Evolutionary conservation across 2,113 vertebrate genomes (phyloP).

Genomic region (Tonatia bakeri): DNA sequence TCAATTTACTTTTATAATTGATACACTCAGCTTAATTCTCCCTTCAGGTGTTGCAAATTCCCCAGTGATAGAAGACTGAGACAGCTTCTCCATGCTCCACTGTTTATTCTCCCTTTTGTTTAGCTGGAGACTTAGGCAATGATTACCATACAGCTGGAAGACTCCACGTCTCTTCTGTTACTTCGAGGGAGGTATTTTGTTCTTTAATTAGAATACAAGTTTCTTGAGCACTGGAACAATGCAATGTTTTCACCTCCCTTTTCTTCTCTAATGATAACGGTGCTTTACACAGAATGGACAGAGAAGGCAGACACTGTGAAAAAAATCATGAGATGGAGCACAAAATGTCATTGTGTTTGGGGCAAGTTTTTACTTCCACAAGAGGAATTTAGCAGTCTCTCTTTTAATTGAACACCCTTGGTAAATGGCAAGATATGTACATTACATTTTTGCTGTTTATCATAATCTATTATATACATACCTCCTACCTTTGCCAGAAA

Average conservation of each 20-base stretch:
- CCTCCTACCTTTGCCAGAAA: not conserved
- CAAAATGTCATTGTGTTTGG: not conserved
- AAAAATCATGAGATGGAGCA: not conserved
- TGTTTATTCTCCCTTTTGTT: not conserved
- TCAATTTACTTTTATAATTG: not conserved
- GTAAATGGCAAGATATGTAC: not conserved
- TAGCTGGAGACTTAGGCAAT: not conserved
- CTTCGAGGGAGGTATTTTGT: constrained; percentile 45
- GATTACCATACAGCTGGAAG: not conserved
- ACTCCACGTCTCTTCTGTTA: not conserved
- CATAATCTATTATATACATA: not conserved
- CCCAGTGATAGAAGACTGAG: not conserved
- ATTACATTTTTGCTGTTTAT: not conserved
- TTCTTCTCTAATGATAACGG: not conserved
- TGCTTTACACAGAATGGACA: not conserved
- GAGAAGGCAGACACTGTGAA: not conserved
- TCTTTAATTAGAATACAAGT: constrained; percentile 60
- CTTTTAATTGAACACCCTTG: not conserved
- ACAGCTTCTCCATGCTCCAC: not conserved
- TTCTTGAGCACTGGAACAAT: constrained; percentile 30
- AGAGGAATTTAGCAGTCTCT: not conserved
- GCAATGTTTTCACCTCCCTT: not conserved
- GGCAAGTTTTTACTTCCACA: not conserved
- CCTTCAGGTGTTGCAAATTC: not conserved
- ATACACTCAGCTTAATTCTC: not conserved